Conservation (phyloP, 2,888 invertebrate species). For the Dasypolia templi region DNA sequence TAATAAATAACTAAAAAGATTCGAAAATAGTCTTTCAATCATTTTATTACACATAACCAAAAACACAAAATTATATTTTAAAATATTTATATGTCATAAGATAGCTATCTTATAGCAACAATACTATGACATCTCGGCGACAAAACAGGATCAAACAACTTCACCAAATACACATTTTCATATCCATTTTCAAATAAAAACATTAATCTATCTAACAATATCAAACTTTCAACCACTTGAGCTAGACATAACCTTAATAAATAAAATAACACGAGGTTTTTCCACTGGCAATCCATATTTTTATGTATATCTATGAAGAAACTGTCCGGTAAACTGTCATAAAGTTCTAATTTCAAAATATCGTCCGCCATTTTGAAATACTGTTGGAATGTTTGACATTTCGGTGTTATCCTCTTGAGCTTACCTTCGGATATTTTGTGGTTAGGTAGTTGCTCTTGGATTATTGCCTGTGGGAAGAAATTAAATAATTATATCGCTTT, state of each 20-base stretch:
- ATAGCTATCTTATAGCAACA: constrained; percentile 90
- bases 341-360: constrained; percentile 90
- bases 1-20: neutral
- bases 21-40: neutral
- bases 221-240: constrained; percentile 94
- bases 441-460: constrained; percentile 77
- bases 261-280: constrained; percentile 94
- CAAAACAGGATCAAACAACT: constrained; percentile 95
- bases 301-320: constrained; percentile 72
- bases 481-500: neutral
- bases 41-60: constrained; percentile 18
- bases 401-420: constrained; percentile 91
- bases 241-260: constrained; percentile 94
- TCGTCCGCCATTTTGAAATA: constrained; percentile 93
- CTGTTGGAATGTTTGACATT: constrained; percentile 91
- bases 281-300: constrained; percentile 81
- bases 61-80: neutral
- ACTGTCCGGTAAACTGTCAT: constrained; percentile 79
- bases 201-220: constrained; percentile 95
- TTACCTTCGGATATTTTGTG: constrained; percentile 83
- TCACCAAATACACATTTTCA: constrained; percentile 91
- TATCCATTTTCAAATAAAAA: constrained; percentile 93
- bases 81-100: no score
- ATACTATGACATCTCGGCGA: constrained; percentile 96
- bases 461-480: constrained; percentile 79